Evolutionary conservation across 2,888 invertebrate species (phyloP).

Genomic region (Meta bourneti): DNA sequence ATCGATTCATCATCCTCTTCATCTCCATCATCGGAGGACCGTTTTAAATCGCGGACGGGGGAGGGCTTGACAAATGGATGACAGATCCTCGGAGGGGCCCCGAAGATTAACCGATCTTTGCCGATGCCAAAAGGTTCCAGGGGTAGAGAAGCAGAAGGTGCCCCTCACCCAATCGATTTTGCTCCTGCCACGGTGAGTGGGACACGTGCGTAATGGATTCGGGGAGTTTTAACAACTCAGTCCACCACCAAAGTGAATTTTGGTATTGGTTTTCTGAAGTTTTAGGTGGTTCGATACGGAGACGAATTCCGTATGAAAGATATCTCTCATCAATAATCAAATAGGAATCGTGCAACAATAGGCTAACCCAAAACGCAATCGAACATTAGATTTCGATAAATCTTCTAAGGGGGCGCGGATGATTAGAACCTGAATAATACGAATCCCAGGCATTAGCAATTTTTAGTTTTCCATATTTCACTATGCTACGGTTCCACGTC

Average conservation of each 20-base stretch:
- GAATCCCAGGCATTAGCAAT: too few relatives aligned
- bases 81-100: slow-evolving; percentile 54
- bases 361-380: too few relatives aligned
- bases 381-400: too few relatives aligned
- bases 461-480: too few relatives aligned
- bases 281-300: too few relatives aligned
- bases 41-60: slow-evolving; percentile 27
- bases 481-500: too few relatives aligned
- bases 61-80: slow-evolving; percentile 69
- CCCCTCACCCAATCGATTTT: slow-evolving; percentile 21
- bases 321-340: too few relatives aligned
- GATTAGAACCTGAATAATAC: too few relatives aligned
- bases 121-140: background rate
- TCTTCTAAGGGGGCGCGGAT: too few relatives aligned
- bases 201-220: slow-evolving; percentile 28
- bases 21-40: slow-evolving; percentile 28
- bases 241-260: background rate
- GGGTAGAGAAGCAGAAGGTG: background rate
- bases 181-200: background rate
- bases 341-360: too few relatives aligned
- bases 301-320: too few relatives aligned
- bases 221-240: slow-evolving; percentile 44
- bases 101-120: slow-evolving; percentile 36
- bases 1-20: slow-evolving; percentile 61
- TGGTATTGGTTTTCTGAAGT: too few relatives aligned